A percentile compares a stretch with the other conserved stretches of the same genome.
phyloP scores from a whole-genome alignment of 2,888 invertebrate species.

The Lepidochrysops patricia region DNA sequence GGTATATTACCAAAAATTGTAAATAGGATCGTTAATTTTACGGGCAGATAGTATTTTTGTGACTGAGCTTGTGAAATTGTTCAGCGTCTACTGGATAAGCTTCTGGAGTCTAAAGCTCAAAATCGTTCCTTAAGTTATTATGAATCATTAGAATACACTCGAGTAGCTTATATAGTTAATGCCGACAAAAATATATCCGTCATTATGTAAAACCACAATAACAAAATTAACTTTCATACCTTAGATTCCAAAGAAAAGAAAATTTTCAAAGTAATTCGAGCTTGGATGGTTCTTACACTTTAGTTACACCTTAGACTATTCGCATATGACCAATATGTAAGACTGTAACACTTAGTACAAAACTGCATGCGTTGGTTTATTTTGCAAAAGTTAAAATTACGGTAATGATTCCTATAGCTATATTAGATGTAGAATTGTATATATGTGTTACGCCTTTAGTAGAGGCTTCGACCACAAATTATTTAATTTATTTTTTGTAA shows the following conservation, averaged over 20 bases:
- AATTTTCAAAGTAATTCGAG: background rate
- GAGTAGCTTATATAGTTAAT: background rate
- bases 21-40: background rate
- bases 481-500: constrained; percentile 10
- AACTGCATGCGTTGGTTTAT: constrained; percentile 11
- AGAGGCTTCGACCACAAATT: background rate
- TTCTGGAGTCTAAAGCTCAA: background rate
- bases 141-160: background rate
- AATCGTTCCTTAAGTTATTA: background rate
- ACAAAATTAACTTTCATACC: background rate
- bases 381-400: constrained; percentile 5
- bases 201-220: no score
- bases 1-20: constrained; percentile 1
- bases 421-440: constrained; percentile 4
- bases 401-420: constrained; percentile 11
- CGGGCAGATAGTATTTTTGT: background rate
- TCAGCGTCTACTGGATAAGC: background rate
- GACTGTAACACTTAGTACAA: constrained; percentile 53
- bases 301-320: background rate
- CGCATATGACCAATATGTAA: constrained; percentile 10
- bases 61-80: background rate
- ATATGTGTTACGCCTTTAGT: constrained; percentile 3
- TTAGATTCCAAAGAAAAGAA: background rate
- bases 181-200: background rate
- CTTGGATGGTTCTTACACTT: background rate